These are phyloP conservation scores for Heliconius sara DNA, from an alignment of 2,888 invertebrate genomes.

Conservation along the genomic window DNA sequence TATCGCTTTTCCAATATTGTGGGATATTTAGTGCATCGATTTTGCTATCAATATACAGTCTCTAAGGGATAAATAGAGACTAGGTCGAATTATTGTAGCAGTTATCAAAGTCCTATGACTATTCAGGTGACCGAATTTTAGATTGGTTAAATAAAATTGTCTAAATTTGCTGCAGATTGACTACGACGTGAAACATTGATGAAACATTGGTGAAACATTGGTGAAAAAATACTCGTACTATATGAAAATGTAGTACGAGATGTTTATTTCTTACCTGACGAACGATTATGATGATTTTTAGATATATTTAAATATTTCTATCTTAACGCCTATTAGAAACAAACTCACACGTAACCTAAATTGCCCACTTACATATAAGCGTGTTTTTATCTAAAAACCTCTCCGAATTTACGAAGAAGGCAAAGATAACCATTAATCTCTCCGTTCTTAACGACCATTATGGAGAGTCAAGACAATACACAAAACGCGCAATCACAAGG, in stretches of 20 bases:
- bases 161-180: neutral
- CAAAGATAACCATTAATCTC: neutral
- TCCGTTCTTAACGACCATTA: neutral
- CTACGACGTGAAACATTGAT: too few species aligned
- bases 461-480: neutral
- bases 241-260: too few species aligned
- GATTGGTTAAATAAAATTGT: neutral
- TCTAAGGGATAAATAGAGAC: neutral
- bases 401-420: neutral
- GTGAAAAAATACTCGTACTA: too few species aligned
- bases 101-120: neutral
- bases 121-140: neutral
- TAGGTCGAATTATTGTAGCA: neutral
- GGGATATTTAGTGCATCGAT: neutral
- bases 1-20: neutral
- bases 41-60: neutral
- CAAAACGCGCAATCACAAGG: neutral
- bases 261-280: too few species aligned
- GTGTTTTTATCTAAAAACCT: too few species aligned
- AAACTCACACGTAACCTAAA: neutral
- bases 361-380: neutral
- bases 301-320: too few species aligned
- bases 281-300: too few species aligned
- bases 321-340: neutral
- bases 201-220: too few species aligned